phyloP scores from a whole-genome alignment of 2,113 vertebrate species.

The Mugil cephalus region DNA sequence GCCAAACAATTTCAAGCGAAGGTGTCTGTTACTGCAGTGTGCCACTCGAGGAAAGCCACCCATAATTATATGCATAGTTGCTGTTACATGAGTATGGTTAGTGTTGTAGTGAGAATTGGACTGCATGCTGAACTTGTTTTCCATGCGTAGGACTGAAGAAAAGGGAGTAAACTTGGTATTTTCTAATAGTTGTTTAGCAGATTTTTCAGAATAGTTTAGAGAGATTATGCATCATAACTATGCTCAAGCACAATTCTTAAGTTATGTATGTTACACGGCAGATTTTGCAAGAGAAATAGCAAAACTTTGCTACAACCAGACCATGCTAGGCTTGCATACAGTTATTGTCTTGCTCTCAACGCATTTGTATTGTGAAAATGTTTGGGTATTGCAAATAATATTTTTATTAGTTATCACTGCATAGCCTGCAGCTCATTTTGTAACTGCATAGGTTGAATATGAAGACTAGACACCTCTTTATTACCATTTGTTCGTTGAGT shows the following conservation, averaged over 20 bases:
- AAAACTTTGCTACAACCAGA: too few relatives aligned
- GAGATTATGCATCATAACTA: too few relatives aligned
- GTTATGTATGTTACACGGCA: too few relatives aligned
- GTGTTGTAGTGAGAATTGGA: not conserved
- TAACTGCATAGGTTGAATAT: not conserved
- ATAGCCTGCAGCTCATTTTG: not conserved
- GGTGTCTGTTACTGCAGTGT: constrained; percentile 15
- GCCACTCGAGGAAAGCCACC: not conserved
- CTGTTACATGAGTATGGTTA: constrained; percentile 9
- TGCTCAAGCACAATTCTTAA: too few relatives aligned
- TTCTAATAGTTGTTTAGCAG: not conserved
- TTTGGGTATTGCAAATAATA: too few relatives aligned
- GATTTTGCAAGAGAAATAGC: too few relatives aligned
- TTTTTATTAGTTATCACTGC: too few relatives aligned
- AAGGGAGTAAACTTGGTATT: not conserved
- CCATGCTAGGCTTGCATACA: too few relatives aligned
- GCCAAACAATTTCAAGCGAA: constrained; percentile 24
- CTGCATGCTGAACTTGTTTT: constrained; percentile 3
- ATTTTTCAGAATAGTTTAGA: too few relatives aligned
- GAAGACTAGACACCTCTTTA: not conserved
- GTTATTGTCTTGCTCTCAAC: too few relatives aligned
- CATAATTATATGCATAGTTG: not conserved
- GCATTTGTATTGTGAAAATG: too few relatives aligned
- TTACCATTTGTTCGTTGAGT: not conserved
- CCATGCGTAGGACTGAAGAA: not conserved